Evolutionary conservation across 2,888 invertebrate genomes (phyloP), one percentile per base, ranked within the genome.

Genomic region (Flexamia atlantica): DNA sequence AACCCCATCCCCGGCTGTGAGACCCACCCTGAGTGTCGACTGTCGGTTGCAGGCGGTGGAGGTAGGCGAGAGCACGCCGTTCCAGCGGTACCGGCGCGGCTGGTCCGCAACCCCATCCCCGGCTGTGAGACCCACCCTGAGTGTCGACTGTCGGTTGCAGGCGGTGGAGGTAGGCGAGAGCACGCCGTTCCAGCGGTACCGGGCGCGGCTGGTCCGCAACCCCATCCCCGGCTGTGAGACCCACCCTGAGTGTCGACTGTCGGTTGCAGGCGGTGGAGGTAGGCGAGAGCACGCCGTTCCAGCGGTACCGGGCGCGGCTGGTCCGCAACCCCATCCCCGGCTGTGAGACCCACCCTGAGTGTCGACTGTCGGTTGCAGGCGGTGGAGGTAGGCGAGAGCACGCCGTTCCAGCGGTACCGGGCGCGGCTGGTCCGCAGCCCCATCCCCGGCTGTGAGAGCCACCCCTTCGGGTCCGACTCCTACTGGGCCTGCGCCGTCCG

Each of bases 401-500:
- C 90, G 5, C 89, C 0, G 46, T 91, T 93, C 86, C 90, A 90
- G 85, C 90, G 89, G 64, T 92, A 90, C 86, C 91, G 89, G 0
- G 57, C 57, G 9, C 57, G 20, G 3, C 25, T 20, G 57, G 57
- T 57, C 57, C 57, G 57, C 14, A 85, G 76, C 10, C 87, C 86
- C 14, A 87, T 88, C 25, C 88, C 88, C 0, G 90, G 89, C 4
- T 90, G 90, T 84, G 90, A 90, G 50, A 88, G 92, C 50, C 91
- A 91, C 0, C 89, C 90, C 0, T 94, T 93, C 87, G 93, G 92
- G 0, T 92, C 93, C n/a, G 95, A 95, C 86, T 91, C 90, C 0
- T 95, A 95, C 88, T 94, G 94, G 90, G 93, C 92, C 46, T 95
- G 95, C 88, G 92, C 94, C 88, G 92, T 93, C 0, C 92, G 93